A percentile compares a stretch with the other conserved stretches of the same genome.
phyloP scores from a whole-genome alignment of 2,888 invertebrate species.

The Kuschelorhynchus macadamiae region DNA sequence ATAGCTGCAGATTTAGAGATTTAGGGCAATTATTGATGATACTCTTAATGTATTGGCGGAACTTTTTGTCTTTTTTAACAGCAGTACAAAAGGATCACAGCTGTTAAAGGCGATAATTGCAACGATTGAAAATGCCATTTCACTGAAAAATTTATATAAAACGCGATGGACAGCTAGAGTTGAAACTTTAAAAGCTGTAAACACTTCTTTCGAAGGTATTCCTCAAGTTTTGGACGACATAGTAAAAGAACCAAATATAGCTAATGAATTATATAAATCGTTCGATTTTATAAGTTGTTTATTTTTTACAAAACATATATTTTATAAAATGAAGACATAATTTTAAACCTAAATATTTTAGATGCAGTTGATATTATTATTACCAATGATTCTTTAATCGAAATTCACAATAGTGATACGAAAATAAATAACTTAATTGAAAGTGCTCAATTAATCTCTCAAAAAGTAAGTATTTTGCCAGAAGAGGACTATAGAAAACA shows the following conservation, averaged over 20 bases:
- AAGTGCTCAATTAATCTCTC: neutral
- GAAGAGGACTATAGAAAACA: neutral
- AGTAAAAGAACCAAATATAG: neutral
- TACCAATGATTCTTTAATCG: neutral
- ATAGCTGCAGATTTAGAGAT: too few species aligned
- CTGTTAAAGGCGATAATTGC: constrained; percentile 4
- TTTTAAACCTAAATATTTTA: neutral
- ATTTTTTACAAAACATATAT: neutral
- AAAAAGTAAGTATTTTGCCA: neutral
- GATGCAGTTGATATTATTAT: neutral
- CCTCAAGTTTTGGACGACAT: constrained; percentile 5
- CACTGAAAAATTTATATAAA: constrained; percentile 13
- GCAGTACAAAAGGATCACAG: neutral
- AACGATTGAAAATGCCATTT: constrained; percentile 13
- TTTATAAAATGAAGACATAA: neutral
- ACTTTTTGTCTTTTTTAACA: neutral
- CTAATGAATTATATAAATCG: neutral
- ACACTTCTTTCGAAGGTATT: constrained; percentile 13
- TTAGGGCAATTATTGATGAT: too few species aligned
- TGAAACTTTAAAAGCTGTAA: constrained; percentile 22
- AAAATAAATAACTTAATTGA: constrained; percentile 13
- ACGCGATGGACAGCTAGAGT: constrained; percentile 25
- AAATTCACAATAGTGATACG: neutral
- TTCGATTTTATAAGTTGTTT: constrained; percentile 5
- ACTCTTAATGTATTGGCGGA: neutral